Evolutionary conservation across 2,888 invertebrate genomes (phyloP).

Genomic region (Calliopum simillimum): DNA sequence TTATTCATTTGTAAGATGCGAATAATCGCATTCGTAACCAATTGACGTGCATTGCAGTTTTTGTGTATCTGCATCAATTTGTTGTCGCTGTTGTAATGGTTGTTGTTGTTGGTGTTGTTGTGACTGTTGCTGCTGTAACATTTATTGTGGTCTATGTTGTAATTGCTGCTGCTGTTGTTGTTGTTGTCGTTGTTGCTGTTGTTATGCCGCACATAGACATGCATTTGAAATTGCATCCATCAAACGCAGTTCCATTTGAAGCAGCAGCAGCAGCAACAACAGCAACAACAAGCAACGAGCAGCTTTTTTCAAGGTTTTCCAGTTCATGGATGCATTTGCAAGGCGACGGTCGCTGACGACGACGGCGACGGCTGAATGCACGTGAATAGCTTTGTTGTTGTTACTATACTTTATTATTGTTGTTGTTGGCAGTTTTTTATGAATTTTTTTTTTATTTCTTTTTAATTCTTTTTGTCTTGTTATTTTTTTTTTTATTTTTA

Average conservation of each 20-base stretch:
- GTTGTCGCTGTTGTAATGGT: neutral
- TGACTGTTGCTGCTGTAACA: neutral
- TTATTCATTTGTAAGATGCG: no score
- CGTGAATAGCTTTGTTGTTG: no score
- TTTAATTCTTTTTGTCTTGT: no score
- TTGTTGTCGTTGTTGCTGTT: neutral
- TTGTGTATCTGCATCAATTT: neutral
- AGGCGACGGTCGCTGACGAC: neutral
- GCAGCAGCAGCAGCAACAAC: neutral
- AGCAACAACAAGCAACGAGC: constrained; percentile 6
- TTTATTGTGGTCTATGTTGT: neutral
- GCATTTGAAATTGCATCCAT: constrained; percentile 53
- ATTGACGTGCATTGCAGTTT: no score
- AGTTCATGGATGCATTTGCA: constrained; percentile 60
- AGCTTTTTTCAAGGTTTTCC: constrained; percentile 64
- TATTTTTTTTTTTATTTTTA: no score
- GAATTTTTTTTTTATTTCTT: no score
- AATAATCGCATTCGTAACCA: no score
- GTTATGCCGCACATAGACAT: constrained; percentile 25
- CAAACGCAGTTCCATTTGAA: neutral
- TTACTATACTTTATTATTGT: no score
- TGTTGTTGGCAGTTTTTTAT: no score
- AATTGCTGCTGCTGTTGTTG: neutral
- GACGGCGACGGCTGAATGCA: neutral
- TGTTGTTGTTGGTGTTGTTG: neutral